Evolutionary conservation across 2,797 vertebrate genomes (phyloP).

Genomic region (Neoniphon sammara): DNA sequence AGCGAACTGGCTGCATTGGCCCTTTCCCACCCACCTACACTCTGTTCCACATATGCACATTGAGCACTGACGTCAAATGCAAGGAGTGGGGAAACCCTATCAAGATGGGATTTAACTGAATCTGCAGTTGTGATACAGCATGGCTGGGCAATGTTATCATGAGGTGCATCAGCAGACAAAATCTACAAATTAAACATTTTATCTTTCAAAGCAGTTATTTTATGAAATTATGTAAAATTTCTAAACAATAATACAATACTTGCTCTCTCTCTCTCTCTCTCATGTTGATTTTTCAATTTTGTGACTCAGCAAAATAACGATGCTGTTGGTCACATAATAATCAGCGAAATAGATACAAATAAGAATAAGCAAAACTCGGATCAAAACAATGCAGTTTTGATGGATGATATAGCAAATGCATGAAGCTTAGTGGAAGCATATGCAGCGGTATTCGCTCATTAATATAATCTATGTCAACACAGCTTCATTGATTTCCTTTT

Average conservation of each 20-base stretch:
- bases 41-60: constrained; percentile 33
- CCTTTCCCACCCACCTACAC: constrained; percentile 45
- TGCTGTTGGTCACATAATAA: constrained; percentile 21
- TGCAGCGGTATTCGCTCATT: constrained; percentile 17
- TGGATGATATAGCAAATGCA: constrained; percentile 1
- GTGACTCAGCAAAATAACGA: constrained; percentile 37
- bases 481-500: constrained; percentile 13
- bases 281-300: constrained; percentile 27
- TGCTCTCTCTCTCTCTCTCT: constrained; percentile 10
- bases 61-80: constrained; percentile 36
- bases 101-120: constrained; percentile 25
- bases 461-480: constrained; percentile 26
- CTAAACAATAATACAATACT: not conserved
- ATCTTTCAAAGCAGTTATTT: constrained; percentile 16
- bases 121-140: constrained; percentile 27
- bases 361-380: constrained; percentile 19
- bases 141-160: constrained; percentile 18
- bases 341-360: no score
- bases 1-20: constrained; percentile 55
- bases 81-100: constrained; percentile 36
- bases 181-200: constrained; percentile 10
- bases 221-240: not conserved
- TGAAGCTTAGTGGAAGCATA: not conserved
- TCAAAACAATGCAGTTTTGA: constrained; percentile 15
- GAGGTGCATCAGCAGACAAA: constrained; percentile 21